A percentile compares a stretch with the other conserved stretches of the same genome.
phyloP scores from a whole-genome alignment of 2,113 vertebrate species.

The Marcusenius ussheri region DNA sequence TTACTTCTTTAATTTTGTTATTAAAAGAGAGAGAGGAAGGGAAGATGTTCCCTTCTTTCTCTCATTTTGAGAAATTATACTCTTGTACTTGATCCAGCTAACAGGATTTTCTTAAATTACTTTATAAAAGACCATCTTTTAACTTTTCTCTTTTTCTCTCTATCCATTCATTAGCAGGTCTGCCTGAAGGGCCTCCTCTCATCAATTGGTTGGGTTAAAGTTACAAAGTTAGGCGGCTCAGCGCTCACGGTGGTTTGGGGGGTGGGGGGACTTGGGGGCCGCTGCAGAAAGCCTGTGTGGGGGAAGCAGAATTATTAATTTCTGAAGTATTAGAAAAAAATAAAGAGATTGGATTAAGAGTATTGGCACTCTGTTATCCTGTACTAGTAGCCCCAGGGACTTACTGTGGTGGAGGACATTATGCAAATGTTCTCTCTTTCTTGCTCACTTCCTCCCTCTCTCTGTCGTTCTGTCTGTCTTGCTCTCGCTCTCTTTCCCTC shows the following conservation, averaged over 20 bases:
- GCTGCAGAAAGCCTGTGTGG: conserved; percentile 20
- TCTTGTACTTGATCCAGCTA: conserved; percentile 99
- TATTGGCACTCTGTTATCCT: conserved; percentile 98
- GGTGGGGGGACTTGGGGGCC: conserved; percentile 33
- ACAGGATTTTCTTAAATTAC: conserved; percentile 99
- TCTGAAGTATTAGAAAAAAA: conserved; percentile 97
- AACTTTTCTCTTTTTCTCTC: conserved; percentile 98
- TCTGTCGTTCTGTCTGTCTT: conserved; percentile 39
- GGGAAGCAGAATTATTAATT: conserved; percentile 95
- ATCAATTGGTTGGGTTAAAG: conserved; percentile 97
- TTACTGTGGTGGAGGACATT: conserved; percentile 96
- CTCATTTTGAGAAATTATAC: conserved; percentile 94
- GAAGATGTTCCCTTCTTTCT: conserved; percentile 51
- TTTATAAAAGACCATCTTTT: conserved; percentile 99
- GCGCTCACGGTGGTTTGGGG: conserved; percentile 90
- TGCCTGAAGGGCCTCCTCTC: conserved; percentile 95
- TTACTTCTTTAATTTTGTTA: conserved; percentile 62
- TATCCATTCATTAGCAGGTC: conserved; percentile 99
- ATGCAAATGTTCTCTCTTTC: conserved; percentile 81
- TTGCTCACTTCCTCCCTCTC: conserved; percentile 32
- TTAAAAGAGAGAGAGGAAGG: conserved; percentile 50
- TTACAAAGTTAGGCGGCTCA: conserved; percentile 96
- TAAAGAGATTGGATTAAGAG: conserved; percentile 99
- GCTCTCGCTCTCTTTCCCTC: conserved; percentile 35
- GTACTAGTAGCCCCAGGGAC: conserved; percentile 90